Base-by-base conservation (phyloP, 2,888 invertebrate species). In the Drosophila gaucha region DNA sequence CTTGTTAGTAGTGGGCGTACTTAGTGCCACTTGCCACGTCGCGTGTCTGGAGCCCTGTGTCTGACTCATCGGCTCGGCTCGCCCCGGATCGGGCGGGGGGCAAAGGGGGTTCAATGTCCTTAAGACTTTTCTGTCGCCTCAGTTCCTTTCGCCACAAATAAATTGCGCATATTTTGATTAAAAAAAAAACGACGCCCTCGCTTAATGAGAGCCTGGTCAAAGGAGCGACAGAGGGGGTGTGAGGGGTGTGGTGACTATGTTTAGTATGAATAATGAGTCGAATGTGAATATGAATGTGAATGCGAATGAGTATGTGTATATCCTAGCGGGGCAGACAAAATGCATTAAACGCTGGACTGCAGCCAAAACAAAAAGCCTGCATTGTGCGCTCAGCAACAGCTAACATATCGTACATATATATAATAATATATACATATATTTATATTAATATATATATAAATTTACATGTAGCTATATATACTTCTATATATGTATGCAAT, bases 111-210 rank as follows among this genome's bases (percentile, higher is more conserved):
- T 82, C 82, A 82, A 86, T 79, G 82, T 82, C 88, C 82, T 86
- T 54, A 68, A 57, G 68, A 66, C 65, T 51, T 63, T 49, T 56
- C 55, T 47, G 52, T 43, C 60, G 56, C 28, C 43, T 38, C 22
- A 52, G 41, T 16, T 44, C 46, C 67, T 76, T 75, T 71, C 79
- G 79, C 57, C 75, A 66, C 66, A 62, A 67, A 83, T 68, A 83
- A 88, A 86, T 86, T 70, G 88, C 77, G 80, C 86, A 86, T 80
- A 88, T 84, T 82, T 88, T 88, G 88, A 83, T 83, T 88, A 86
- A 87, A 80, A 56, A 50, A 30, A 50, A 31, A 33, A 38, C 28
- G 14, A 43, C 46, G 31, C 18, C 28, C 20, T 20, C 50, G 30
- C 50, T 43, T 68, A 68, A 71, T 68, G 65, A 69, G 57, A 28